phyloP scores from a whole-genome alignment of 2,113 vertebrate genomes.

The Hassar affinis region DNA sequence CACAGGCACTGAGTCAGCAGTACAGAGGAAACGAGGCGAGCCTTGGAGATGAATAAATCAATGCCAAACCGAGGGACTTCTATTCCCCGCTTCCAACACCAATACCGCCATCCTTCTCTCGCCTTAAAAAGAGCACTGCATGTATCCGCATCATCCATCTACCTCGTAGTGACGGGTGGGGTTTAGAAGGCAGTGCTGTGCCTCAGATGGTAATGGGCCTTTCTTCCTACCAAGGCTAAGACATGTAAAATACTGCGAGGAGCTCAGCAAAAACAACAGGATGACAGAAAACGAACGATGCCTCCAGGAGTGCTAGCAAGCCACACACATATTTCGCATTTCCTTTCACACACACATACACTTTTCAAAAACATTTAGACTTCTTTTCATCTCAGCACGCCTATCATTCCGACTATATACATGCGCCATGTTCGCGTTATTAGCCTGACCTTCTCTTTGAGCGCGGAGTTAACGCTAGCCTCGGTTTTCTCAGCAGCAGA shows the following conservation, averaged over 20 bases:
- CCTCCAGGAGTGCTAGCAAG: slow-evolving; percentile 20
- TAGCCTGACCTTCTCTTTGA: slow-evolving; percentile 55
- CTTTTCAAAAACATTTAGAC: slow-evolving; percentile 38
- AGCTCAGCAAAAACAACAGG: slow-evolving; percentile 53
- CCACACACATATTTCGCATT: slow-evolving; percentile 14
- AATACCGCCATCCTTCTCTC: slow-evolving; percentile 36
- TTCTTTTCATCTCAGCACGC: slow-evolving; percentile 44
- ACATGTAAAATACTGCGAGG: slow-evolving; percentile 51
- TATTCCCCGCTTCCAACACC: too few species aligned
- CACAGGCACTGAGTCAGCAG: slow-evolving; percentile 45
- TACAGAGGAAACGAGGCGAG: slow-evolving; percentile 44
- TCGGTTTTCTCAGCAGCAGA: slow-evolving; percentile 31
- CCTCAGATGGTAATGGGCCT: slow-evolving; percentile 50
- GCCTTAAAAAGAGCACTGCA: slow-evolving; percentile 40
- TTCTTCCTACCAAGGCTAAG: slow-evolving; percentile 46
- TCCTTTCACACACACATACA: slow-evolving; percentile 38
- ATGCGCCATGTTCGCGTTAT: slow-evolving; percentile 43
- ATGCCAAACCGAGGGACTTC: too few species aligned
- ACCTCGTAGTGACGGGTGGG: slow-evolving; percentile 39
- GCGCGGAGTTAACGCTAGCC: slow-evolving; percentile 31
- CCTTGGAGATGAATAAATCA: slow-evolving; percentile 47
- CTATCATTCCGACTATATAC: slow-evolving; percentile 48
- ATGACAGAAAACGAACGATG: slow-evolving; percentile 43
- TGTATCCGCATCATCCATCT: slow-evolving; percentile 42
- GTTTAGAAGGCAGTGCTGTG: slow-evolving; percentile 25